These are phyloP conservation scores for Heteromormyrus szaboi DNA, from an alignment of 2,797 vertebrate genomes.

Conservation along the genomic window DNA sequence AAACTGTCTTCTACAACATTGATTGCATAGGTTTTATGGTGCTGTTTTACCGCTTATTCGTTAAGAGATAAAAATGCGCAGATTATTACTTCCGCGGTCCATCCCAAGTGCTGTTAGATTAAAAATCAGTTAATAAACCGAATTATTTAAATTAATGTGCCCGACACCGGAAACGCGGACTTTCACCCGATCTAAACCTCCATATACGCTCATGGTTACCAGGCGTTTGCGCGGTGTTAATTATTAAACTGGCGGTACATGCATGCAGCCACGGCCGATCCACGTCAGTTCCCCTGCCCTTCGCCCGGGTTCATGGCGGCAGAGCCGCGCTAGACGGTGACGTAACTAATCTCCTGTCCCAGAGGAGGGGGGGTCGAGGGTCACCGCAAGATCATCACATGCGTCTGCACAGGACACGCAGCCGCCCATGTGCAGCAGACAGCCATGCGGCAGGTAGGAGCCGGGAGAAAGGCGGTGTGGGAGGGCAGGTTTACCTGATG, in stretches of 20 bases:
- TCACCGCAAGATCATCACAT: slow-evolving; percentile 13
- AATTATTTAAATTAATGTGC: neutral
- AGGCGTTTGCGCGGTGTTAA: neutral
- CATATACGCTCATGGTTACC: neutral
- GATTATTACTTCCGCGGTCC: neutral
- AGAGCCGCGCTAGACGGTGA: slow-evolving; percentile 12
- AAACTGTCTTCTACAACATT: neutral
- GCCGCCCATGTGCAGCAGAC: slow-evolving; percentile 7
- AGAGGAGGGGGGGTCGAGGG: neutral
- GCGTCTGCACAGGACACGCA: slow-evolving; percentile 14
- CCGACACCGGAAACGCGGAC: neutral
- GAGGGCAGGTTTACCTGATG: neutral
- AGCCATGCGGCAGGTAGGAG: neutral
- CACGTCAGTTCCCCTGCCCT: neutral
- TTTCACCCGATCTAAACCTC: neutral
- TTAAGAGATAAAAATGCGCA: neutral
- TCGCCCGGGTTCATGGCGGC: neutral
- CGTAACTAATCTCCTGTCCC: slow-evolving; percentile 9
- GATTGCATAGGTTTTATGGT: neutral
- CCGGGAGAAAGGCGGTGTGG: neutral
- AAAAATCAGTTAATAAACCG: neutral
- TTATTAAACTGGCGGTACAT: neutral
- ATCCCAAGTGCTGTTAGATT: neutral
- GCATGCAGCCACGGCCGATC: neutral
- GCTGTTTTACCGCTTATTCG: neutral